These are phyloP conservation scores for Parnassius mnemosyne DNA, from an alignment of 2,888 invertebrate species.

Conservation along the genomic window DNA sequence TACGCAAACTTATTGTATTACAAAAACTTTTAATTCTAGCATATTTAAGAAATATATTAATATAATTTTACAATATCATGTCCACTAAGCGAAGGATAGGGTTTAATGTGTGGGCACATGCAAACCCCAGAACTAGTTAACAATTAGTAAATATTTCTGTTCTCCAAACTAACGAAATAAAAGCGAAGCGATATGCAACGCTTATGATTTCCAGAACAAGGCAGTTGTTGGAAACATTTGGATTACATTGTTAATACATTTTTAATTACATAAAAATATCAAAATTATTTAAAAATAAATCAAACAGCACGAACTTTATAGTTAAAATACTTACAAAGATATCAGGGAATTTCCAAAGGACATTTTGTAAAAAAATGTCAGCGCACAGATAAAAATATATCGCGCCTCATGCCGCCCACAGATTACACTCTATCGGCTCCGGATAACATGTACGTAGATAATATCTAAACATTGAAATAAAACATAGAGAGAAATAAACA, in stretches of 20 bases:
- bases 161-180: no score
- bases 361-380: background rate
- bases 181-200: no score
- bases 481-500: constrained; percentile 25
- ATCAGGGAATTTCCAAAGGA: background rate
- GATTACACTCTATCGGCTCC: constrained; percentile 20
- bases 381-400: constrained; percentile 8
- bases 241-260: no score
- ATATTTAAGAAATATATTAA: constrained; percentile 66
- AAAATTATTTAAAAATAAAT: no score
- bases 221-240: no score
- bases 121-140: constrained; percentile 2
- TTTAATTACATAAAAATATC: no score
- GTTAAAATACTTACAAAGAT: no score
- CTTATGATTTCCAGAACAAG: no score
- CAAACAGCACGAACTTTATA: no score
- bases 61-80: constrained; percentile 68
- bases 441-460: constrained; percentile 2
- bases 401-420: constrained; percentile 23
- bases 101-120: constrained; percentile 34
- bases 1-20: constrained; percentile 61
- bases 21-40: constrained; percentile 60
- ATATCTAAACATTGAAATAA: constrained; percentile 23
- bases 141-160: no score
- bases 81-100: constrained; percentile 41